phyloP scores from a whole-genome alignment of 1,140 invertebrate genomes.

The Grapholita molesta region DNA sequence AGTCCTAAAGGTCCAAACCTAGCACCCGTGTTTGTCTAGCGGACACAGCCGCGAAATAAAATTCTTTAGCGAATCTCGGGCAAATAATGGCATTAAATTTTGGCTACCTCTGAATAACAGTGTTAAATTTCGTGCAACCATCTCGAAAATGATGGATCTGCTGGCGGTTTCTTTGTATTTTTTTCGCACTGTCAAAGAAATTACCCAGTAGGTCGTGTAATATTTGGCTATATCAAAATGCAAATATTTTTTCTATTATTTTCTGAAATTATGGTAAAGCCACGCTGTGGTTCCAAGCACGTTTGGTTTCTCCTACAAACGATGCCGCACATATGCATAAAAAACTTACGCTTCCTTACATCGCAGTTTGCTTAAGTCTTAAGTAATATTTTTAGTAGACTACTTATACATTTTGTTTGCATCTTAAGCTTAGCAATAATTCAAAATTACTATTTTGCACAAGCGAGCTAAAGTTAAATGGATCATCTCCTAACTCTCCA shows the following conservation, averaged over 20 bases:
- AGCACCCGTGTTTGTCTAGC: constrained; percentile 62
- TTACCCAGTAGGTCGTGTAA: constrained; percentile 8
- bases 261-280: not conserved
- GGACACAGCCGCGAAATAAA: constrained; percentile 54
- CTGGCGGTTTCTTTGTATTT: constrained; percentile 51
- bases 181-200: constrained; percentile 23
- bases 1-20: constrained; percentile 26
- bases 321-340: not conserved
- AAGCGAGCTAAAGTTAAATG: too few relatives aligned
- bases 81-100: constrained; percentile 67
- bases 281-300: not conserved
- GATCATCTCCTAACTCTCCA: too few relatives aligned
- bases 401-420: too few relatives aligned
- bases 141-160: constrained; percentile 67
- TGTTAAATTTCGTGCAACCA: constrained; percentile 70
- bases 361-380: too few relatives aligned
- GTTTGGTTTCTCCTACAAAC: not conserved
- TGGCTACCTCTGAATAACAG: constrained; percentile 64
- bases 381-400: too few relatives aligned
- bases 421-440: too few relatives aligned
- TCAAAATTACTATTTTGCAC: too few relatives aligned
- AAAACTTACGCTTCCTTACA: too few relatives aligned
- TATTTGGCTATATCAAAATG: constrained; percentile 11
- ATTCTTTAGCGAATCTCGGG: constrained; percentile 34
- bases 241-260: not conserved